Base-by-base conservation (phyloP, 2,888 invertebrate genomes). In the Drosophila robusta region DNA sequence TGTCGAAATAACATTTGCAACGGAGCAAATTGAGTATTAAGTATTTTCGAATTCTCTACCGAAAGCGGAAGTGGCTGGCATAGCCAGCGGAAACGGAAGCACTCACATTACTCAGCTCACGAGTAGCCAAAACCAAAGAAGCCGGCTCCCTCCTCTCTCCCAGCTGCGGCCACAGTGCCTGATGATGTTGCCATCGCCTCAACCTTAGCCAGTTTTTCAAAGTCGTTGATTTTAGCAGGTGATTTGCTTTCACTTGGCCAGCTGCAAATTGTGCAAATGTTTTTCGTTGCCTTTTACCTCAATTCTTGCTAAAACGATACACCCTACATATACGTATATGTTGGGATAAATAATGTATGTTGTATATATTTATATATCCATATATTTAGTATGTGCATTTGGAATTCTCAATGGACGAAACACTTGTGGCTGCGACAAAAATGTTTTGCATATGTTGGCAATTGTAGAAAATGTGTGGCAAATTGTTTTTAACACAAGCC, bases 11-110 rank as follows among this genome's bases (percentile, higher is more conserved):
- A 63, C 71, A 82, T 82, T 67, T 51, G 45, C 42, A 70, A 42
- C 46, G 51, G 61, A 66, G 67, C 76, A 86, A 86, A 86, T 84
- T 83, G 83, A 74, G 83, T 78, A 86, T 83, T 83, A 84, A 86
- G 87, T 78, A 83, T 84, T 84, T 82, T 68, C 76, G 67, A 79
- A 72, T 72, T 76, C 76, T 78, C 47, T 51, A 49, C 51, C 51
- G 49, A 64, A 66, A 69, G 51, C 75, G 87, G 83, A 86, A 73
- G 87, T 86, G 80, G 75, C 68, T 75, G 64, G 64, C 71, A 67
- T 68, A 42, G 44, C 67, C 71, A 51, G 42, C 85, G 87, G 83
- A 86, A 84, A 55, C 87, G 83, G 83, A 84, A 86, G 83, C 87
- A 83, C 87, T 82, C 82, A 69, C 82, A 82, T 82, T 85, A 70